Base-by-base conservation (phyloP, 2,113 vertebrate species). In the Scytalopus superciliaris region DNA sequence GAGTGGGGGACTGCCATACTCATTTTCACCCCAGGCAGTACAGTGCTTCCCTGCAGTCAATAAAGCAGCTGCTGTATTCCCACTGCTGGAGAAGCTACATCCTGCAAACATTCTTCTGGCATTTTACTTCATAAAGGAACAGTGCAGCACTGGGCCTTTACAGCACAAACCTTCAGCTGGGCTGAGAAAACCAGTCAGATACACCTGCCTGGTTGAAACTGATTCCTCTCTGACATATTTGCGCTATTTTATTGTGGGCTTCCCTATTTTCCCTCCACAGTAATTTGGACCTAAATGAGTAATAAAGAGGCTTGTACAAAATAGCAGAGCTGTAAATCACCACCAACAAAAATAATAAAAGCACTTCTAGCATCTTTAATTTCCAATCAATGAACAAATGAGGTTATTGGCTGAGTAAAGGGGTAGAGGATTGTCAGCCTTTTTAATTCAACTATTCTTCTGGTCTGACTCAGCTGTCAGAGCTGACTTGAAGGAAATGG, bases 381-480 rank as follows among this genome's bases (percentile, higher is more conserved):
- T 96, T 75, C 37, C 90, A 95, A 39, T 88, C 96, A 95, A 94
- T 90, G 92, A 94, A 78, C 86, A 96, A 95, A 88, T 70, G 68
- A 96, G 56, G 49, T 92, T 96, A 87, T 92, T 94, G 93, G 92
- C 73, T 96, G 94, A 94, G 60, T 78, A 93, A 93, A 86, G 33
- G 87, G 83, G 47, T 96, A 81, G 82, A 90, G 68, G 56, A 88
- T 92, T 93, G 90, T 86, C 75, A 90, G n/a, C 47, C 83, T 88
- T 94, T 92, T 93, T 73, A 91, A 95, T 96, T 96, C 68, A 94
- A 56, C 76, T 56, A 92, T 95, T 94, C 60, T 95, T 96, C 83
- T 92, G 85, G 85, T 96, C 94, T 97, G 96, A 96, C 94, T 95
- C 96, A 90, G 94, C 96, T 96, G 85, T 96, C 92, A 97, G 94